These are phyloP conservation scores for Epinephelus fuscoguttatus DNA, from an alignment of 2,113 vertebrate genomes.

Conservation along the genomic window DNA sequence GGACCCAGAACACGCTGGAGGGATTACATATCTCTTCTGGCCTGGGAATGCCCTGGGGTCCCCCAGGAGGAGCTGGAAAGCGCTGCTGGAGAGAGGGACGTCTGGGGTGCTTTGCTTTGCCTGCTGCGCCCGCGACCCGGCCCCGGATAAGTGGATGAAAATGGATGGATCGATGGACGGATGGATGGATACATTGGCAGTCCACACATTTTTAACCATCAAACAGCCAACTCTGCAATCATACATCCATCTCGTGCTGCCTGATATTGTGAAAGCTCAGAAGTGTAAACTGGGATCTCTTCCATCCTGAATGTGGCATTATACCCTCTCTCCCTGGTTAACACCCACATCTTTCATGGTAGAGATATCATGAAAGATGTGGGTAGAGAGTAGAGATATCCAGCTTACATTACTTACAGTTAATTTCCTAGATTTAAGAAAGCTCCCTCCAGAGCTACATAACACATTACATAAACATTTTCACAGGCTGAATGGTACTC, in stretches of 20 bases:
- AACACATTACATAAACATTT: not conserved
- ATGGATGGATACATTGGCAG: not conserved
- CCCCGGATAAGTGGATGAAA: too few relatives aligned
- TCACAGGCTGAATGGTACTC: not conserved
- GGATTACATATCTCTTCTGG: too few relatives aligned
- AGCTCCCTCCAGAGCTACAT: not conserved
- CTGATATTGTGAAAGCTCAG: not conserved
- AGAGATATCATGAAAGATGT: too few relatives aligned
- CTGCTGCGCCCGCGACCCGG: too few relatives aligned
- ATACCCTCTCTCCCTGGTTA: not conserved
- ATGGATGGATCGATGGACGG: too few relatives aligned
- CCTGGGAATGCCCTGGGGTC: too few relatives aligned
- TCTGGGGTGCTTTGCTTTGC: too few relatives aligned
- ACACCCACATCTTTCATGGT: not conserved
- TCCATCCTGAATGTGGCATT: not conserved
- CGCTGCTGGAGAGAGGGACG: too few relatives aligned
- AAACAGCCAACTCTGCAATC: not conserved
- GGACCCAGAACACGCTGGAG: too few relatives aligned
- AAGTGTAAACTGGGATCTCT: not conserved
- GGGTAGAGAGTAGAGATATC: not conserved
- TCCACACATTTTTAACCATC: not conserved
- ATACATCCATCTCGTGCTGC: not conserved
- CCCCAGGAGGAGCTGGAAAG: too few relatives aligned
- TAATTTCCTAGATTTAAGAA: not conserved
- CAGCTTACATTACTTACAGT: not conserved